Evolutionary conservation across 2,888 invertebrate species (phyloP).

Genomic region (Alloplasta piceator): DNA sequence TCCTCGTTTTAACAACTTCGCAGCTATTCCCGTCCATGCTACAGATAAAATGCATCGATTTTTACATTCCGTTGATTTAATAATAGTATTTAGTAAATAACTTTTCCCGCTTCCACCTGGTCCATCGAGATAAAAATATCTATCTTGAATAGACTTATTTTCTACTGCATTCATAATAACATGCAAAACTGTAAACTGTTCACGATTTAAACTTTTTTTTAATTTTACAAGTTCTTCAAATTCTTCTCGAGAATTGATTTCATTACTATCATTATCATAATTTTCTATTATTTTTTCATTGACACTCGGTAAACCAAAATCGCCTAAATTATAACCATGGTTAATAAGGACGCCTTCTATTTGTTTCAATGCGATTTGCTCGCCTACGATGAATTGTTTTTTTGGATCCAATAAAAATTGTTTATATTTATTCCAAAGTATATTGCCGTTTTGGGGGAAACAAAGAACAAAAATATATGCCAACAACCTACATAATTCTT

Average conservation of each 20-base stretch:
- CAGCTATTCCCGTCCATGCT: constrained; percentile 26
- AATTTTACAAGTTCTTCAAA: too few relatives aligned
- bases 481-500: constrained; percentile 42
- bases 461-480: constrained; percentile 49
- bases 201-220: too few relatives aligned
- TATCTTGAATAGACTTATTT: too few relatives aligned
- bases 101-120: too few relatives aligned
- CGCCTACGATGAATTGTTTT: constrained; percentile 1
- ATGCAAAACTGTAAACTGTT: too few relatives aligned
- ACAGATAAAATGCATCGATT: neutral
- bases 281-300: constrained; percentile 1
- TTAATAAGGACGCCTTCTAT: constrained; percentile 24
- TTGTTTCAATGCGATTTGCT: constrained; percentile 27
- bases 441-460: constrained; percentile 44
- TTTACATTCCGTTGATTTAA: constrained; percentile 3
- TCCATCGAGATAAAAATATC: too few relatives aligned
- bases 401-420: constrained; percentile 30
- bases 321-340: neutral
- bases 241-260: neutral
- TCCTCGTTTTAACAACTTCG: constrained; percentile 9
- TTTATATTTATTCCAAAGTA: constrained; percentile 53
- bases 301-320: constrained; percentile 24
- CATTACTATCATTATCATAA: constrained; percentile 4
- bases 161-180: too few relatives aligned
- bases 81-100: too few relatives aligned